A percentile compares a stretch with the other conserved stretches of the same genome.
These are phyloP conservation scores for Trichonephila inaurata DNA, from an alignment of 1,140 invertebrate species.

Conservation along the genomic window DNA sequence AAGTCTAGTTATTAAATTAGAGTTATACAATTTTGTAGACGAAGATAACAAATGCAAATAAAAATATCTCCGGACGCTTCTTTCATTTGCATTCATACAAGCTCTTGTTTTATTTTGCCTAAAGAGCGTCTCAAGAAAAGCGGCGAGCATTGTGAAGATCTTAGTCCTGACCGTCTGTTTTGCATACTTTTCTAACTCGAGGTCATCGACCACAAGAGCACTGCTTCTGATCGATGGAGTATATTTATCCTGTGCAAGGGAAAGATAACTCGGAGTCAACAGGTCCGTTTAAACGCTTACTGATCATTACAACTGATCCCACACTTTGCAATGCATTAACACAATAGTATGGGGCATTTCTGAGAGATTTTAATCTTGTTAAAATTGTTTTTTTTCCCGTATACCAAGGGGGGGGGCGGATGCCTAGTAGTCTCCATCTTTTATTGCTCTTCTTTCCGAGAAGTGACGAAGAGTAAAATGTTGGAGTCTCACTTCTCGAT, in stretches of 20 bases:
- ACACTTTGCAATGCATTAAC: background rate
- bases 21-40: background rate
- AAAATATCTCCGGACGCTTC: background rate
- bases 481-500: constrained; percentile 16
- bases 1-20: background rate
- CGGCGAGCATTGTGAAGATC: background rate
- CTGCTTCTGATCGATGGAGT: constrained; percentile 24
- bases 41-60: background rate
- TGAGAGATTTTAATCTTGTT: background rate
- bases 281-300: background rate
- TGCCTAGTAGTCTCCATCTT: background rate
- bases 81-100: background rate
- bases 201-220: constrained; percentile 3
- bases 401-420: too few relatives aligned
- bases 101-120: too few relatives aligned
- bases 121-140: too few relatives aligned
- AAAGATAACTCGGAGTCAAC: constrained; percentile 8
- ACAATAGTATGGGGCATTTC: background rate
- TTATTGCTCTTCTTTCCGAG: background rate
- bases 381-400: background rate
- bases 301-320: too few relatives aligned
- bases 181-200: background rate
- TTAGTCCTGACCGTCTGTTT: background rate
- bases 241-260: background rate
- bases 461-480: constrained; percentile 15